Evolutionary conservation across 2,113 vertebrate genomes (phyloP).

Genomic region (Rhinoptilus africanus): DNA sequence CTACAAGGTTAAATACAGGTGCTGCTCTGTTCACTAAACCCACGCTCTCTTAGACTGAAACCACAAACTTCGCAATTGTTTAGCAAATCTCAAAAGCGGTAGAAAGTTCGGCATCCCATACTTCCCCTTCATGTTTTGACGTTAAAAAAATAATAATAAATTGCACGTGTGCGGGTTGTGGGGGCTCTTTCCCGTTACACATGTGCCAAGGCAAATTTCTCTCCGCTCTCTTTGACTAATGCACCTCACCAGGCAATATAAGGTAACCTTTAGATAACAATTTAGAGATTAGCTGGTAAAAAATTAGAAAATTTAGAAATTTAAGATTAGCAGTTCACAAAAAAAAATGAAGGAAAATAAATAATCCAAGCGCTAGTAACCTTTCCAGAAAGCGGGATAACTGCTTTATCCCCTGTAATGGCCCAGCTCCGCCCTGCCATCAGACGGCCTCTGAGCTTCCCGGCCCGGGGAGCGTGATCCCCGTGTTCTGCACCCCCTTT

Average conservation of each 20-base stretch:
- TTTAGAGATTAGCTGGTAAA: not conserved
- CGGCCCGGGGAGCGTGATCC: fast-evolving
- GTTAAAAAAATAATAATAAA: not conserved
- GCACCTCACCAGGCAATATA: not conserved
- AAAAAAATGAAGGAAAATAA: not conserved
- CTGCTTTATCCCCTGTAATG: not conserved
- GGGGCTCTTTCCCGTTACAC: not conserved
- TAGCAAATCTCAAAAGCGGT: not conserved
- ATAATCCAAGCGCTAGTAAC: not conserved
- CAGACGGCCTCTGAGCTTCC: not conserved
- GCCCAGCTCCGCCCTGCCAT: not conserved
- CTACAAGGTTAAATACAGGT: not conserved
- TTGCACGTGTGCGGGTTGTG: not conserved
- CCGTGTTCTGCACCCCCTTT: not conserved
- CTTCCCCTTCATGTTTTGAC: not conserved
- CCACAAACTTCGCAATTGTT: not conserved
- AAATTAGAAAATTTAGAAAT: not conserved
- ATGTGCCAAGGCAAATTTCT: not conserved
- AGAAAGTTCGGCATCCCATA: not conserved
- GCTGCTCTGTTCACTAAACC: not conserved
- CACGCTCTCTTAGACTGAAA: not conserved
- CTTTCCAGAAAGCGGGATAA: not conserved
- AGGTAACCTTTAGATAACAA: not conserved
- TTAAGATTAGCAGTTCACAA: not conserved
- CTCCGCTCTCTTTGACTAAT: not conserved